Percentiles rank a stretch among this genome's conserved stretches.
Evolutionary conservation across 2,113 vertebrate species (phyloP).

Genomic region (Periophthalmus modestus): DNA sequence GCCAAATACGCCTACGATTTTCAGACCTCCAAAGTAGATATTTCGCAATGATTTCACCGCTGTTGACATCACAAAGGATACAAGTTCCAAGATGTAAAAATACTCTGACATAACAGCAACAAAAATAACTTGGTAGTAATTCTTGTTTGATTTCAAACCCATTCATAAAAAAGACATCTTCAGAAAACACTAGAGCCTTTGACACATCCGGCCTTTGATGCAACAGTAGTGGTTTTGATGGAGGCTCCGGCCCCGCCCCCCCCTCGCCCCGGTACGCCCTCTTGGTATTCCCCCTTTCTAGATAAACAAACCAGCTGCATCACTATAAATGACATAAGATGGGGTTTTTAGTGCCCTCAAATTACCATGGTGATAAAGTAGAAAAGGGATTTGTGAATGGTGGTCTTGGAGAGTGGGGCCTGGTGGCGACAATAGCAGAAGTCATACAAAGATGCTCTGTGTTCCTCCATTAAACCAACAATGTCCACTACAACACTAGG

Average conservation of each 20-base stretch:
- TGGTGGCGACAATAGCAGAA: slow-evolving; percentile 67
- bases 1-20: slow-evolving; percentile 63
- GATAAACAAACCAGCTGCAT: slow-evolving; percentile 67
- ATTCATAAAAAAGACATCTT: too few relatives aligned
- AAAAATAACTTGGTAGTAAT: slow-evolving; percentile 48
- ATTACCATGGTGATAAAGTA: slow-evolving; percentile 75
- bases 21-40: slow-evolving; percentile 55
- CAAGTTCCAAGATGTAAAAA: slow-evolving; percentile 60
- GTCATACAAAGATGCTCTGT: slow-evolving; percentile 74
- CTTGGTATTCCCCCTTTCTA: slow-evolving; percentile 47
- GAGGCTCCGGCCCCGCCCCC: slow-evolving; percentile 24
- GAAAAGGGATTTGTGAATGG: slow-evolving; percentile 73
- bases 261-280: slow-evolving; percentile 27
- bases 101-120: slow-evolving; percentile 28
- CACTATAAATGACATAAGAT: slow-evolving; percentile 71
- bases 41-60: slow-evolving; percentile 63
- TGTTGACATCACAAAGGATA: slow-evolving; percentile 71
- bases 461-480: slow-evolving; percentile 56
- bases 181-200: slow-evolving; percentile 31
- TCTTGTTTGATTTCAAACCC: too few relatives aligned
- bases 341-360: slow-evolving; percentile 55
- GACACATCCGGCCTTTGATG: slow-evolving; percentile 47
- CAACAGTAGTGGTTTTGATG: slow-evolving; percentile 56
- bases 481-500: slow-evolving; percentile 40
- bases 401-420: slow-evolving; percentile 65